Evolutionary conservation across 2,113 vertebrate species (phyloP).

Genomic region (Mohoua ochrocephala): DNA sequence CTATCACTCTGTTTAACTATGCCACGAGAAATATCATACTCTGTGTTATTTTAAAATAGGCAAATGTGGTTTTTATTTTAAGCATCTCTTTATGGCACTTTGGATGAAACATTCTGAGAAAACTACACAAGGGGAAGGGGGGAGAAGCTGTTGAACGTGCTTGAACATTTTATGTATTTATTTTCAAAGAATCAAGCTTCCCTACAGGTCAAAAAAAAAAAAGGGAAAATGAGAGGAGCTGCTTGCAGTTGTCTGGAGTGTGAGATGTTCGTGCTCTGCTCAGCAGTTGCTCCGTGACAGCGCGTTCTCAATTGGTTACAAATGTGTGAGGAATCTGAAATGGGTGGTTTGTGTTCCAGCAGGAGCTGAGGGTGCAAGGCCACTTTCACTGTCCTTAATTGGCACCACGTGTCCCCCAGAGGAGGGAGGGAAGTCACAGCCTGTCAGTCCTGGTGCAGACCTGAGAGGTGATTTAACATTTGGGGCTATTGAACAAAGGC

Average conservation of each 20-base stretch:
- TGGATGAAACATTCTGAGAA: not conserved
- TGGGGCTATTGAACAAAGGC: not conserved
- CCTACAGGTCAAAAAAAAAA: not conserved
- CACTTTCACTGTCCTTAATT: not conserved
- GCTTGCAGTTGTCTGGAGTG: not conserved
- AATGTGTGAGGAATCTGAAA: not conserved
- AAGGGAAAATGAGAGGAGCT: not conserved
- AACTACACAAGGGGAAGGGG: not conserved
- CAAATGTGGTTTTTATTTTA: not conserved
- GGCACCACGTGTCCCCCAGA: not conserved
- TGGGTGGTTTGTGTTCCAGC: not conserved
- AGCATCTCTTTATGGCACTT: not conserved
- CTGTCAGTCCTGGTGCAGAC: not conserved
- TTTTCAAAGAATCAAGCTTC: not conserved
- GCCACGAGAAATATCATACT: not conserved
- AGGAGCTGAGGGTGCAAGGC: not conserved
- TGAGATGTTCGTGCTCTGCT: not conserved
- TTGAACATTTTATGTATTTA: not conserved
- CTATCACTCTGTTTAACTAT: not conserved
- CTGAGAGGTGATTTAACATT: rapidly evolving
- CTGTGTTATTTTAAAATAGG: not conserved
- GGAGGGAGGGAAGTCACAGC: not conserved
- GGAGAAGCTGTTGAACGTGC: not conserved
- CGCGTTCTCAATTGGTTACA: not conserved
- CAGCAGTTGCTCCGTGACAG: not conserved